A percentile compares a stretch with the other conserved stretches of the same genome.
Evolutionary conservation across 2,113 vertebrate species (phyloP).

Genomic region (Paedocypris sp.): DNA sequence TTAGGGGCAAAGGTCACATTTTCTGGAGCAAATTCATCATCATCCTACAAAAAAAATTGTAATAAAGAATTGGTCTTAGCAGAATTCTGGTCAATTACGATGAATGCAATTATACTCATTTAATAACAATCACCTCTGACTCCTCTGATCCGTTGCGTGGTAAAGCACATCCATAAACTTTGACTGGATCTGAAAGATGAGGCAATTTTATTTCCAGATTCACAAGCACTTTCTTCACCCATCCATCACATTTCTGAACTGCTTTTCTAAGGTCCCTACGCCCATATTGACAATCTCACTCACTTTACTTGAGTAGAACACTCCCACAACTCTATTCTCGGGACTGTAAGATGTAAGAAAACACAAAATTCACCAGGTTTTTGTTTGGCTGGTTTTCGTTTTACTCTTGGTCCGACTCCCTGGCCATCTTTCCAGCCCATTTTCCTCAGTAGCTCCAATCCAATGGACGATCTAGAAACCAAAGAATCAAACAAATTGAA

Average conservation of each 20-base stretch:
- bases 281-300: too few species aligned
- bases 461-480: slow-evolving; percentile 69
- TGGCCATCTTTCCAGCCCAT: slow-evolving; percentile 98
- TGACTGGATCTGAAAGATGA: slow-evolving; percentile 47
- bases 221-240: too few species aligned
- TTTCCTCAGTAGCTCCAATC: slow-evolving; percentile 77
- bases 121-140: slow-evolving; percentile 65
- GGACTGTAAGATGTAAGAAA: too few species aligned
- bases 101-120: too few species aligned
- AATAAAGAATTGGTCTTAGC: not conserved
- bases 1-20: slow-evolving; percentile 89
- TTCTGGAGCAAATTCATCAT: slow-evolving; percentile 76
- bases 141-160: slow-evolving; percentile 68
- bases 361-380: slow-evolving; percentile 64
- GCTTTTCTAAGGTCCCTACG: too few species aligned
- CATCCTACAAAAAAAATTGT: slow-evolving; percentile 44
- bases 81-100: too few species aligned
- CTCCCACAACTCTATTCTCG: too few species aligned
- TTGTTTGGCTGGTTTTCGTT: slow-evolving; percentile 73
- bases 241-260: too few species aligned
- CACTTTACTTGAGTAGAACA: too few species aligned
- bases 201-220: too few species aligned
- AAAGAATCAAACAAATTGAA: not conserved
- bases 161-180: slow-evolving; percentile 61
- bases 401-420: slow-evolving; percentile 82